These are phyloP conservation scores for Sebastolobus altivelis DNA, from an alignment of 2,797 vertebrate species.

Conservation along the genomic window DNA sequence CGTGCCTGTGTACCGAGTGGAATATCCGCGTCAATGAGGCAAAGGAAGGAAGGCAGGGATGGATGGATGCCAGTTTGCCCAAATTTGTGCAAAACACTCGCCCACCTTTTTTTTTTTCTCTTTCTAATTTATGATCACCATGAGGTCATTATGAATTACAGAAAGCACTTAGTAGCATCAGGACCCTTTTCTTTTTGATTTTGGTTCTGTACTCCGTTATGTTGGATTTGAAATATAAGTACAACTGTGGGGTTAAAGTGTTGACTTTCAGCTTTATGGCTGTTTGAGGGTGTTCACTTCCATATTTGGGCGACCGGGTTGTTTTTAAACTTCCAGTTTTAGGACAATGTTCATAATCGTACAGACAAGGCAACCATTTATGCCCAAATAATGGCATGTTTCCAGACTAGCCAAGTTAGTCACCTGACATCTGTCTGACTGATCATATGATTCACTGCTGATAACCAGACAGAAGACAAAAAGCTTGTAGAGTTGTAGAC, in stretches of 20 bases:
- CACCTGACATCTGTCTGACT: slow-evolving; percentile 13
- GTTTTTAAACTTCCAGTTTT: not conserved
- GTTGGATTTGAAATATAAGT: not conserved
- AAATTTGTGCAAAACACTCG: slow-evolving; percentile 8
- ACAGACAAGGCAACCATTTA: slow-evolving; percentile 18
- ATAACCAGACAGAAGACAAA: not conserved
- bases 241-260: not conserved
- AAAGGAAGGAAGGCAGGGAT: not conserved
- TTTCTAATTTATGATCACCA: not conserved
- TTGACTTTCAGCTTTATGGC: not conserved
- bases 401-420: slow-evolving; percentile 5
- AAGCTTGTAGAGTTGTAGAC: not conserved
- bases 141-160: not conserved
- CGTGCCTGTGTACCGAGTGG: not conserved
- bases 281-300: not conserved
- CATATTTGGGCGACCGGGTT: not conserved
- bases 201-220: not conserved
- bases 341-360: not conserved
- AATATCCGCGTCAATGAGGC: slow-evolving; percentile 3
- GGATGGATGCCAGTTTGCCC: slow-evolving; percentile 2
- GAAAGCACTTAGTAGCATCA: not conserved
- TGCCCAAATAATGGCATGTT: not conserved
- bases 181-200: not conserved
- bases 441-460: slow-evolving; percentile 4
- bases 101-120: not conserved